Percentiles rank a stretch among this genome's conserved stretches.
phyloP scores from a whole-genome alignment of 2,113 vertebrate species.

The Gorilla gorilla region DNA sequence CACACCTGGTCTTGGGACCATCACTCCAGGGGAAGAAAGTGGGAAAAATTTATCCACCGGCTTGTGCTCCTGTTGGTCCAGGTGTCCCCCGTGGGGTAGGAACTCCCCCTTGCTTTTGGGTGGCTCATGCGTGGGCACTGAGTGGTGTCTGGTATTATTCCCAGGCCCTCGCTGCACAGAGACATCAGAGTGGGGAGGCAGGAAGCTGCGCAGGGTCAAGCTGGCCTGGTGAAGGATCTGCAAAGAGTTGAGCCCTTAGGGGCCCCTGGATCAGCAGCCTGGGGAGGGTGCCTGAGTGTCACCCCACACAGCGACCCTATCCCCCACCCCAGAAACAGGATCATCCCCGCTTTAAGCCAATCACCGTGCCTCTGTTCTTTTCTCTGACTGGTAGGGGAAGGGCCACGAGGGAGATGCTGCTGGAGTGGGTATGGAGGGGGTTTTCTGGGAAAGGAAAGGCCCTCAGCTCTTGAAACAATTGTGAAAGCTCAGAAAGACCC shows the following conservation, averaged over 20 bases:
- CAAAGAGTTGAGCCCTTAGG: background rate
- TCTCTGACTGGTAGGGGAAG: background rate
- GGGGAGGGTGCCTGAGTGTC: background rate
- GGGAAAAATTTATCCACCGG: too few species aligned
- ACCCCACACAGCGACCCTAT: accelerated
- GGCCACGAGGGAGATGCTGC: background rate
- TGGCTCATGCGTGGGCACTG: accelerated
- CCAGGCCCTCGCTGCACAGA: accelerated
- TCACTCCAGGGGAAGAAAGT: too few species aligned
- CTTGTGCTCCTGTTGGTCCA: too few species aligned
- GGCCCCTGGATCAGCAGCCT: background rate
- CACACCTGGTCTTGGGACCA: background rate
- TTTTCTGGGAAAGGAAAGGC: background rate
- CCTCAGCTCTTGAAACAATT: background rate
- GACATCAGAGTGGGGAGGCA: background rate
- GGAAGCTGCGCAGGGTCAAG: background rate
- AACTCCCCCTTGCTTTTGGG: accelerated
- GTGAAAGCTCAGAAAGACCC: background rate
- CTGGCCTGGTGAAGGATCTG: background rate
- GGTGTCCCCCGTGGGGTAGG: accelerated
- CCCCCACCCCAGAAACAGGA: accelerated
- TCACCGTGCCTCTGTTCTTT: too few species aligned
- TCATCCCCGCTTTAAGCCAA: too few species aligned
- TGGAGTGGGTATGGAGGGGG: accelerated
- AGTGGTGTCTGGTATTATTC: background rate